Evolutionary conservation across 2,888 invertebrate species (phyloP).

Genomic region (Homarus gammarus): DNA sequence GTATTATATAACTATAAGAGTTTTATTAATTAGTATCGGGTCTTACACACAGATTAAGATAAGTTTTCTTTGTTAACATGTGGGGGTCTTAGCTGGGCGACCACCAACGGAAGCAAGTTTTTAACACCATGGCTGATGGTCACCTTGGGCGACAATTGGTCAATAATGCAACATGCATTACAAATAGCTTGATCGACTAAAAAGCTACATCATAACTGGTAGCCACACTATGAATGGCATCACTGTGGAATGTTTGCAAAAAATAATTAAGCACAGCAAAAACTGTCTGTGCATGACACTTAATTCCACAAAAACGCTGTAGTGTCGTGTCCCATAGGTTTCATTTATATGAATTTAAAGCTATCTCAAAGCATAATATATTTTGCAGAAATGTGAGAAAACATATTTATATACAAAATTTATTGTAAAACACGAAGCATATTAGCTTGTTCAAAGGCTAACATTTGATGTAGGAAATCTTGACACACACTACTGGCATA

Average conservation of each 20-base stretch:
- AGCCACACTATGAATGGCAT: conserved; percentile 22
- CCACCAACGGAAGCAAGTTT: conserved; percentile 7
- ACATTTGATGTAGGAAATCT: not conserved
- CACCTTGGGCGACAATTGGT: conserved; percentile 53
- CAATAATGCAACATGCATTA: conserved; percentile 58
- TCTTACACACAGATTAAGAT: no score
- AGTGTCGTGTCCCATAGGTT: not conserved
- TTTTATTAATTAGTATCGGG: no score
- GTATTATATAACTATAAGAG: no score
- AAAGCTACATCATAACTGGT: conserved; percentile 29
- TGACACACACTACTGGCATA: not conserved
- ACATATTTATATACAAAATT: conserved; percentile 4
- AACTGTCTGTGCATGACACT: not conserved
- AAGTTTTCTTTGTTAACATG: no score
- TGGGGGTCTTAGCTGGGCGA: no score
- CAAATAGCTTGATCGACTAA: conserved; percentile 28
- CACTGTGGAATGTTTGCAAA: conserved; percentile 32
- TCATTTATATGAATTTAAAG: not conserved
- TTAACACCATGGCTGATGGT: conserved; percentile 21
- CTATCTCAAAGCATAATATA: not conserved
- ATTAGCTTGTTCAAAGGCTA: not conserved
- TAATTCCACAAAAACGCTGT: not conserved
- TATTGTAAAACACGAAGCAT: not conserved
- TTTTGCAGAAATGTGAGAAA: conserved; percentile 25
- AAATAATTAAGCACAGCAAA: no score